A percentile compares a stretch with the other conserved stretches of the same genome.
Evolutionary conservation across 2,888 invertebrate species (phyloP).

Genomic region (Andrena bicolor): DNA sequence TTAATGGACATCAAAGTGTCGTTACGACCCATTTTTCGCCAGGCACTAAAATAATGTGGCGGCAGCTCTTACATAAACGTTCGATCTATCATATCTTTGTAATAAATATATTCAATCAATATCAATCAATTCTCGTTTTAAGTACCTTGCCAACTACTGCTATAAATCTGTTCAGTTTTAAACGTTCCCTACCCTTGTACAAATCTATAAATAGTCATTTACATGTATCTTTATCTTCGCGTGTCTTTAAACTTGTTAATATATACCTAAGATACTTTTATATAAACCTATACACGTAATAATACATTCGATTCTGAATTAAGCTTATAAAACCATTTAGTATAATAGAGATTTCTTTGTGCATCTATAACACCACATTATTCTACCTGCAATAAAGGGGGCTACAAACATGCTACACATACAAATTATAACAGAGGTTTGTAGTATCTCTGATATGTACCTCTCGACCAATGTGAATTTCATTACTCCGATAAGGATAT

Average conservation of each 20-base stretch:
- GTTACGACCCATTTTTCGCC: slow-evolving; percentile 47
- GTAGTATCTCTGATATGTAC: slow-evolving; percentile 41
- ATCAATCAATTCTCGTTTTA: neutral
- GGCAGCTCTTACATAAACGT: neutral
- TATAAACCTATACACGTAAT: slow-evolving; percentile 22
- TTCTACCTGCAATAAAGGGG: slow-evolving; percentile 48
- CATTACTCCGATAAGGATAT: slow-evolving; percentile 55
- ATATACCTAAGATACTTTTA: slow-evolving; percentile 4
- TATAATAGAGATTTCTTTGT: slow-evolving; percentile 13
- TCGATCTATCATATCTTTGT: neutral
- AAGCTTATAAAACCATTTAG: neutral
- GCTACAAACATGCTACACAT: slow-evolving; percentile 61
- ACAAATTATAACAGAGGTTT: slow-evolving; percentile 54
- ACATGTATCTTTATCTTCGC: too few species aligned
- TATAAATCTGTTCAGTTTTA: slow-evolving; percentile 1
- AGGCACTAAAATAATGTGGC: slow-evolving; percentile 49
- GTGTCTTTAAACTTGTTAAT: neutral
- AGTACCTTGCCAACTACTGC: neutral
- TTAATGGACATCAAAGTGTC: slow-evolving; percentile 58
- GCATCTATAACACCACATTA: slow-evolving; percentile 50
- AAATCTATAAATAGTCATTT: slow-evolving; percentile 5
- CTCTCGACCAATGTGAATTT: slow-evolving; percentile 46
- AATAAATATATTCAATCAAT: neutral
- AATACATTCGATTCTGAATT: slow-evolving; percentile 6
- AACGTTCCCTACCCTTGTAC: neutral